Base-by-base conservation (phyloP, 2,113 vertebrate genomes). In the Pseudorhombus dupliciocellatus region DNA sequence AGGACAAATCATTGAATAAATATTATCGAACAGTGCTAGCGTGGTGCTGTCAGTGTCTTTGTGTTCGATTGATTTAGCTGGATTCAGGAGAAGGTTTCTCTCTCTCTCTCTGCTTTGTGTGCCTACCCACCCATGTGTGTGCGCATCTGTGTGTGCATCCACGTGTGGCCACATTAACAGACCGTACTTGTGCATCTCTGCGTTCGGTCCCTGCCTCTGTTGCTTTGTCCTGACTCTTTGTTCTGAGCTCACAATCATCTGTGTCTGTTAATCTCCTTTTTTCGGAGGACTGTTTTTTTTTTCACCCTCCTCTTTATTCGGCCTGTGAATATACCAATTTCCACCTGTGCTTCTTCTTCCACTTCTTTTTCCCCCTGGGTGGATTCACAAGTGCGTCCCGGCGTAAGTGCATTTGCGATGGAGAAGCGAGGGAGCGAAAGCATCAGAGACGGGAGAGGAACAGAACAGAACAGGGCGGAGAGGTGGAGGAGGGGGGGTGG, bases 1-100 rank as follows among this genome's bases (percentile, higher is more conserved):
- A 72, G 53, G 77, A 66, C 75, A 14, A 60, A 57, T 69, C 48
- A 87, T 86, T 85, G 90, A 89, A 88, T 77, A 66, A 84, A 86
- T 80, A 83, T 90, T 88, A 92, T 88, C 64, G 81, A 88, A 83
- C 48, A 81, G 84, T 81, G 80, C 73, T 70, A 44, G 72, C 55
- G 24, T 56, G 22, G 65, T 30, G 70, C 85, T 80, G 84, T 84
- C 84, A 71, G 69, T 87, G 79, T 89, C 77, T 77, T 80, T 84
- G 75, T 80, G 73, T 76, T 77, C 60, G 84, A 91, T 74, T 79
- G 87, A 90, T 84, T 83, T 67, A 73, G 66, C 59, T 73, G 72
- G 48, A 75, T 79, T 60, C 58, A 70, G 55, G 73, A 77, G 66
- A 70, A 51, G 68, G 58, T 50, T 59, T 77, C 73, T 78, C 75